phyloP scores from a whole-genome alignment of 2,888 invertebrate species.

The Pteria penguin region DNA sequence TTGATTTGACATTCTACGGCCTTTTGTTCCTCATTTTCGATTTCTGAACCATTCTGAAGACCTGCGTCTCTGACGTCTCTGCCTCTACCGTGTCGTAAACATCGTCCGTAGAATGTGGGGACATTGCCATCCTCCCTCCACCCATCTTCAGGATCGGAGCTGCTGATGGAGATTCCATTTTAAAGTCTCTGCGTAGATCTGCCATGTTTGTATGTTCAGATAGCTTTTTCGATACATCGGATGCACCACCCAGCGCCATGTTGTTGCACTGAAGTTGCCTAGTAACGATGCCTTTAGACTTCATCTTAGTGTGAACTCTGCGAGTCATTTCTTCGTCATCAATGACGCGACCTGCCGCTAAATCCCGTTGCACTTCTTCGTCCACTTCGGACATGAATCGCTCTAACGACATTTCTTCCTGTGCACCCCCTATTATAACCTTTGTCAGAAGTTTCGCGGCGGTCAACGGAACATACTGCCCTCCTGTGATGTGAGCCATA shows the following conservation, averaged over 20 bases:
- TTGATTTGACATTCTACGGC: too few relatives aligned
- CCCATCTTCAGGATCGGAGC: not conserved
- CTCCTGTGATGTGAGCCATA: conserved; percentile 73
- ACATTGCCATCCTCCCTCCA: not conserved
- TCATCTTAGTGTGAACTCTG: conserved; percentile 49
- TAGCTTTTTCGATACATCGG: conserved; percentile 43
- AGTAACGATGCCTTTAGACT: conserved; percentile 47
- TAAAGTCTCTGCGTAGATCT: conserved; percentile 46
- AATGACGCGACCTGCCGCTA: conserved; percentile 56
- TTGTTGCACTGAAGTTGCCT: conserved; percentile 56
- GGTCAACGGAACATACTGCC: conserved; percentile 74
- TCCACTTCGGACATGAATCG: conserved; percentile 71
- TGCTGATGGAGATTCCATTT: not conserved
- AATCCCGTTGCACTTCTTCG: conserved; percentile 60
- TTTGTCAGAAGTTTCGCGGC: conserved; percentile 66
- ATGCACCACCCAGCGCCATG: conserved; percentile 37
- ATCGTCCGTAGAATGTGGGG: conserved; percentile 30
- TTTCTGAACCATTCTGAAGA: conserved; percentile 61
- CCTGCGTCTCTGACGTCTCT: conserved; percentile 52
- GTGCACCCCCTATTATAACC: conserved; percentile 74
- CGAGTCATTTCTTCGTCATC: conserved; percentile 54
- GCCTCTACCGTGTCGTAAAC: conserved; percentile 48
- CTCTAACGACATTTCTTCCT: conserved; percentile 75
- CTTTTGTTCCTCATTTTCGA: conserved; percentile 50
- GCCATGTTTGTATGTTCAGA: conserved; percentile 47